Percentiles rank a stretch among this genome's conserved stretches.
These are phyloP conservation scores for Drosophila chauvacae DNA, from an alignment of 1,140 invertebrate species.

Conservation along the genomic window DNA sequence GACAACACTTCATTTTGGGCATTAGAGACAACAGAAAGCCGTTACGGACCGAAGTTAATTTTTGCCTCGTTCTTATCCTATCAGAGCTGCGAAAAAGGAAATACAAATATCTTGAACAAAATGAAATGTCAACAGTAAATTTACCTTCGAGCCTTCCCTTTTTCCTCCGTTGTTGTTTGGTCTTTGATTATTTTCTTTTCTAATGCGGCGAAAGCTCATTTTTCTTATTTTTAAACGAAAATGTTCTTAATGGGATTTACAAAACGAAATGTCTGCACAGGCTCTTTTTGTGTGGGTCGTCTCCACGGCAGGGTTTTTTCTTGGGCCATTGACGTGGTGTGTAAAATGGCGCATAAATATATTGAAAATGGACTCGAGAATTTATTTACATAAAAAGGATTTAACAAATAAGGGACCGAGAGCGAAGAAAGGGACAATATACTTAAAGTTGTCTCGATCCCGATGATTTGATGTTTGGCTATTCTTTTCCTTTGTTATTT, in stretches of 20 bases:
- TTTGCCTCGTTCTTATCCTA: conserved; percentile 30
- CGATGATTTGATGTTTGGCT: conserved; percentile 71
- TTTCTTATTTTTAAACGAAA: conserved; percentile 72
- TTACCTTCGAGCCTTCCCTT: conserved; percentile 72
- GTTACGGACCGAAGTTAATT: conserved; percentile 44
- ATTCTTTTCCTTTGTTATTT: conserved; percentile 71
- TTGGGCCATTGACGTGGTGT: conserved; percentile 52
- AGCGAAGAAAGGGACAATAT: conserved; percentile 44
- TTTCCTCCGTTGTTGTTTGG: conserved; percentile 44
- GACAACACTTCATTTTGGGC: conserved; percentile 59
- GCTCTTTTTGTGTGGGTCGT: conserved; percentile 43
- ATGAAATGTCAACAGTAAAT: conserved; percentile 83
- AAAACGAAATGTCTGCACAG: conserved; percentile 54
- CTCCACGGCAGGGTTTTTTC: conserved; percentile 18
- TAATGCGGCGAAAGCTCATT: conserved; percentile 79
- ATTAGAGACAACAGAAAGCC: conserved; percentile 43
- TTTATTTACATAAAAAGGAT: conserved; percentile 83
- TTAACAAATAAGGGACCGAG: conserved; percentile 67
- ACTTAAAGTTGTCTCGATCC: conserved; percentile 31
- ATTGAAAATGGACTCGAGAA: conserved; percentile 81
- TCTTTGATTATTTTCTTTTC: conserved; percentile 76
- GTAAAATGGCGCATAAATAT: conserved; percentile 83
- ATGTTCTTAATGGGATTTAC: conserved; percentile 76
- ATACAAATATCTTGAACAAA: conserved; percentile 78
- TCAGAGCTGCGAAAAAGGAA: conserved; percentile 32